Conservation (phyloP, 2,888 invertebrate genomes). For the Gastracanthus pulcherrimus region DNA sequence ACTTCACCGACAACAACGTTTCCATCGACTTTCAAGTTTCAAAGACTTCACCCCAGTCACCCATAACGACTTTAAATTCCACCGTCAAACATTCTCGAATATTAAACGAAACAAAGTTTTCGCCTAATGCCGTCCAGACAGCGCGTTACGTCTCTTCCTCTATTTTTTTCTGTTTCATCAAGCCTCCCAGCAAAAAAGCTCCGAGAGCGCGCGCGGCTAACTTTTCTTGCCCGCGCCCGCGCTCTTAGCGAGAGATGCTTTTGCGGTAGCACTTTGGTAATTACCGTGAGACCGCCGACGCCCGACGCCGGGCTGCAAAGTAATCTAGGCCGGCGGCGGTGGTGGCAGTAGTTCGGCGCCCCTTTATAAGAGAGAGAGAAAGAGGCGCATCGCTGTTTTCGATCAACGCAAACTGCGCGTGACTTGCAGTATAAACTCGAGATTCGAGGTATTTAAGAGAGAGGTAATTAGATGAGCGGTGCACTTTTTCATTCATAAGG, state of each 20-base stretch:
- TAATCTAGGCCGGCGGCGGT: neutral
- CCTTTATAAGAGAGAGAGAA: neutral
- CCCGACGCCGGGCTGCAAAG: neutral
- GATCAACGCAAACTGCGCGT: neutral
- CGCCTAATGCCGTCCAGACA: neutral
- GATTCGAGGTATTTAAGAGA: too few species aligned
- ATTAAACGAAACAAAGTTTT: neutral
- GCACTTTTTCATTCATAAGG: too few species aligned
- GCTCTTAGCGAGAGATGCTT: neutral
- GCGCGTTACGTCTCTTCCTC: too few species aligned
- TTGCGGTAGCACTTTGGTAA: conserved; percentile 33
- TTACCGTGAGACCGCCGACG: conserved; percentile 2
- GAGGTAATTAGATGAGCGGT: too few species aligned
- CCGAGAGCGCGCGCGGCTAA: too few species aligned
- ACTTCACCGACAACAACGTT: too few species aligned
- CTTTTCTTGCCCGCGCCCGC: conserved; percentile 17
- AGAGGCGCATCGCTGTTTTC: neutral
- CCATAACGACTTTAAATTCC: too few species aligned
- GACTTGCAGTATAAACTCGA: neutral
- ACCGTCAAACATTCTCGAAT: too few species aligned
- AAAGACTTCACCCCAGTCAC: too few species aligned
- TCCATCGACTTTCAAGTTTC: too few species aligned
- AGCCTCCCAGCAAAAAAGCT: neutral
- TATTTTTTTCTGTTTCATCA: neutral
- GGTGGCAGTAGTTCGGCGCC: neutral